A percentile compares a stretch with the other conserved stretches of the same genome.
Evolutionary conservation across 2,113 vertebrate species (phyloP).

Genomic region (Cavia porcellus): DNA sequence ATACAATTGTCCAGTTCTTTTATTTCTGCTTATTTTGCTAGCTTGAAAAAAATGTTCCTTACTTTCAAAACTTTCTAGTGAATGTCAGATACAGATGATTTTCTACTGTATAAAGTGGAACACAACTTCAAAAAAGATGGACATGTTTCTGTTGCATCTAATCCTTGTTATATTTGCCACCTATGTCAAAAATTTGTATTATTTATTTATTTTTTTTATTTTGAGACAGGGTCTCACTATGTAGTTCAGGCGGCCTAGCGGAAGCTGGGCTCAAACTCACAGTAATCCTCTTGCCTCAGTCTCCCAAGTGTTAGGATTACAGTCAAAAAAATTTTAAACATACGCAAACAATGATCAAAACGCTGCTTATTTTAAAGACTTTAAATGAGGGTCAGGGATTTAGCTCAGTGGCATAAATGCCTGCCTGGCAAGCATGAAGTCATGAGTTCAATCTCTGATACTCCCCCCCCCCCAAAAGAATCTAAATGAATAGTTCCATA

Average conservation of each 20-base stretch:
- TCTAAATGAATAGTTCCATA: neutral
- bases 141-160: neutral
- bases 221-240: neutral
- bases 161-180: slow-evolving; percentile 40
- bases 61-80: neutral
- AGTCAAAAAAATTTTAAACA: neutral
- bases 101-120: neutral
- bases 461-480: no score
- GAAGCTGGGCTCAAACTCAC: neutral
- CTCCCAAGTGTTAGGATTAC: neutral
- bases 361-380: neutral
- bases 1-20: slow-evolving; percentile 50
- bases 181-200: neutral
- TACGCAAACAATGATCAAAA: slow-evolving; percentile 10
- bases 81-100: neutral
- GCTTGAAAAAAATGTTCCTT: neutral
- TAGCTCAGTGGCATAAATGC: no score
- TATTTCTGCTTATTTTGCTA: slow-evolving; percentile 38
- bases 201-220: neutral
- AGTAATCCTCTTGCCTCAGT: neutral
- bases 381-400: neutral
- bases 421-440: no score
- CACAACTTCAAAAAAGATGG: neutral
- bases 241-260: neutral
- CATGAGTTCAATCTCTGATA: no score